phyloP scores from a whole-genome alignment of 2,888 invertebrate species.

The Meta bourneti region DNA sequence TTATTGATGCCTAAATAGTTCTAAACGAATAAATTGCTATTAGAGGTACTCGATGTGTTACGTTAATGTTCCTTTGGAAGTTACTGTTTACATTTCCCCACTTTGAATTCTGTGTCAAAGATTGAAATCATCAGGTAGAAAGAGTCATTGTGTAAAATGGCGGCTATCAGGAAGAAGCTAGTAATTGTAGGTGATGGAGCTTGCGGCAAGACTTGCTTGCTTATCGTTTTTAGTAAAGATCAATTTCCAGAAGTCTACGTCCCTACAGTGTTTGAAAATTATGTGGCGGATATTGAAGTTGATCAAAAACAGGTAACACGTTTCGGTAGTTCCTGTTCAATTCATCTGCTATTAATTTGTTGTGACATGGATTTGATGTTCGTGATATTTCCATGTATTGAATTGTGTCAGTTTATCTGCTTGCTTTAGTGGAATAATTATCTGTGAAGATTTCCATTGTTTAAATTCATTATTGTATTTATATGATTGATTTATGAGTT shows the following conservation, averaged over 20 bases:
- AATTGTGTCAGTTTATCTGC: too few relatives aligned
- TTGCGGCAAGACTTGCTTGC: constrained; percentile 86
- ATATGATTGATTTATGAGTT: too few relatives aligned
- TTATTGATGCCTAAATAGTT: neutral
- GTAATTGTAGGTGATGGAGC: constrained; percentile 86
- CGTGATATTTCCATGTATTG: too few relatives aligned
- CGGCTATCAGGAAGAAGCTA: constrained; percentile 85
- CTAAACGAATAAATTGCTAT: neutral
- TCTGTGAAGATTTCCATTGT: too few relatives aligned
- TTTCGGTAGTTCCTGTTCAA: too few relatives aligned
- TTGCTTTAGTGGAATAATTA: too few relatives aligned
- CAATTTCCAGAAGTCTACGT: constrained; percentile 98
- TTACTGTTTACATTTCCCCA: neutral
- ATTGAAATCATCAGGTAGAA: neutral
- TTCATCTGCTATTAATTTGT: too few relatives aligned
- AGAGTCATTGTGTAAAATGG: constrained; percentile 81
- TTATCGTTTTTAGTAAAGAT: constrained; percentile 85
- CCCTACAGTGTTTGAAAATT: constrained; percentile 99
- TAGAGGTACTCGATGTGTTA: constrained; percentile 5
- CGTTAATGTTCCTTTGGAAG: neutral
- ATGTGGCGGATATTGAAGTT: constrained; percentile 99
- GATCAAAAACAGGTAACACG: constrained; percentile 89
- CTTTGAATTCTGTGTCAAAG: neutral
- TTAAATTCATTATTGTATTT: too few relatives aligned
- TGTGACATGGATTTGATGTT: too few relatives aligned